A percentile compares a stretch with the other conserved stretches of the same genome.
phyloP scores from a whole-genome alignment of 1,140 invertebrate species.

The Leucophenga varia region DNA sequence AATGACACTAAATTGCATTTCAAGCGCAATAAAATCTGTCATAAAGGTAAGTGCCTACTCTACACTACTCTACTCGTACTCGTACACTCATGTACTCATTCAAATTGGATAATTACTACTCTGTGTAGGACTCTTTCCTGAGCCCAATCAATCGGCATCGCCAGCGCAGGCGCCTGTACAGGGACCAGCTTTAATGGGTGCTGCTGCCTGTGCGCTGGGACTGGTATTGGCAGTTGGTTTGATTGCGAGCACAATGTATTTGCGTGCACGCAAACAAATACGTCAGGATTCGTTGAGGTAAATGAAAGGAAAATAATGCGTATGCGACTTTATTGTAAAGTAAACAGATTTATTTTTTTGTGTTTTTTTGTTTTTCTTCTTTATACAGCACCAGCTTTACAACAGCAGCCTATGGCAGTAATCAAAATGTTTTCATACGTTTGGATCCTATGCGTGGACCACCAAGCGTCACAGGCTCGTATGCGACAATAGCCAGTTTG shows the following conservation, averaged over 20 bases:
- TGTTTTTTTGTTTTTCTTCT: constrained; percentile 2
- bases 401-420: constrained; percentile 68
- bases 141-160: constrained; percentile 51
- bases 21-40: constrained; percentile 83
- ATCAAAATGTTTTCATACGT: constrained; percentile 71
- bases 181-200: constrained; percentile 55
- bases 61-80: not conserved
- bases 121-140: constrained; percentile 43
- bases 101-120: constrained; percentile 1
- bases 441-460: constrained; percentile 67
- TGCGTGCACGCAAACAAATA: constrained; percentile 74
- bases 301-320: constrained; percentile 39
- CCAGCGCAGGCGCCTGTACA: constrained; percentile 52
- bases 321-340: not conserved
- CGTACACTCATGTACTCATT: not conserved
- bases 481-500: constrained; percentile 77
- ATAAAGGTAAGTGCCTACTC: constrained; percentile 66
- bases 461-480: constrained; percentile 75
- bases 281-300: constrained; percentile 74
- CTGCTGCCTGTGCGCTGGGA: constrained; percentile 77
- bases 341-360: too few relatives aligned
- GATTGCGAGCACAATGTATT: constrained; percentile 73
- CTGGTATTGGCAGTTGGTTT: constrained; percentile 71
- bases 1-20: constrained; percentile 77
- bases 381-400: constrained; percentile 68